phyloP scores from a whole-genome alignment of 2,113 vertebrate genomes.

The Zosterops lateralis region DNA sequence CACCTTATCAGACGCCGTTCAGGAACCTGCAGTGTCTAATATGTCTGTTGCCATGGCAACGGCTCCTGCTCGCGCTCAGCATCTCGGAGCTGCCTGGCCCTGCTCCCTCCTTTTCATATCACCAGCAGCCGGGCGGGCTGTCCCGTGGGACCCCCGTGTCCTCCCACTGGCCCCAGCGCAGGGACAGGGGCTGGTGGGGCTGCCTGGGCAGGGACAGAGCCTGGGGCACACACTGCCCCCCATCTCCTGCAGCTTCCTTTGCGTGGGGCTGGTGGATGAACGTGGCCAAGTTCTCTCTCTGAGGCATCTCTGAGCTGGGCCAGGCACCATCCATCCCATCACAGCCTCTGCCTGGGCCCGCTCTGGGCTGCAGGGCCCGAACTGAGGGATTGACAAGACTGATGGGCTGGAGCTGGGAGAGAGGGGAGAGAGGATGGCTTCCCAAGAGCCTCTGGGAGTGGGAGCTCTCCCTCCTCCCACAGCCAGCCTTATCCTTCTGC shows the following conservation, averaged over 20 bases:
- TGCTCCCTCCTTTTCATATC: constrained; percentile 29
- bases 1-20: constrained; percentile 80
- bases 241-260: not conserved
- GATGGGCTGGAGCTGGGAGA: constrained; percentile 33
- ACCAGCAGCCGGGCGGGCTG: constrained; percentile 30
- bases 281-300: not conserved
- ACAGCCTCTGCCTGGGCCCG: constrained; percentile 21
- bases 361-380: not conserved
- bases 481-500: not conserved
- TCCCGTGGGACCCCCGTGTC: not conserved
- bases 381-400: constrained; percentile 14
- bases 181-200: not conserved
- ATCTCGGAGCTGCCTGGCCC: constrained; percentile 54
- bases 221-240: rapidly evolving
- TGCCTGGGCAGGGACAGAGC: not conserved
- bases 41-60: constrained; percentile 77
- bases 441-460: not conserved
- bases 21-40: constrained; percentile 78
- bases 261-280: not conserved
- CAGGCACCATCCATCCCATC: not conserved
- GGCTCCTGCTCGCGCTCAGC: constrained; percentile 69
- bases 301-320: not conserved
- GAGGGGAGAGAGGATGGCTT: not conserved
- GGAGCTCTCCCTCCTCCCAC: not conserved
- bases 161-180: not conserved